A percentile compares a stretch with the other conserved stretches of the same genome.
Conservation (phyloP, 2,113 vertebrate genomes). For the Pelmatolapia mariae region DNA sequence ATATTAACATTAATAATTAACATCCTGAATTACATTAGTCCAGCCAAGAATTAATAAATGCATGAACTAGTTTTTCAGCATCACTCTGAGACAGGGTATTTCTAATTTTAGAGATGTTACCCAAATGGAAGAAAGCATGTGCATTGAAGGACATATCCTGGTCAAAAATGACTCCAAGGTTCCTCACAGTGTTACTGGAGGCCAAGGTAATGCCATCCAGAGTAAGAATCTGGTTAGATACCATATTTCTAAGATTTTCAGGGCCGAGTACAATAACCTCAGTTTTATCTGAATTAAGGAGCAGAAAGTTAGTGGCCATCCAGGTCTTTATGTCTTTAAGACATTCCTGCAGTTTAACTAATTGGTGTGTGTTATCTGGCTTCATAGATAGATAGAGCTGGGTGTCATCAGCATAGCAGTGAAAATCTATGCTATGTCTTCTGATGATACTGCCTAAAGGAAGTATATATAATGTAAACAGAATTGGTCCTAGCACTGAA, state of each 20-base stretch:
- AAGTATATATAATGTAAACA: not conserved
- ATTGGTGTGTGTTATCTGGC: not conserved
- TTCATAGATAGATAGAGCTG: accelerated
- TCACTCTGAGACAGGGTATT: not conserved
- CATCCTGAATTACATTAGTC: not conserved
- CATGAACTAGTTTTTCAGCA: not conserved
- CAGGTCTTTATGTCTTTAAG: not conserved
- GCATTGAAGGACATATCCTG: accelerated
- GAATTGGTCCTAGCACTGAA: not conserved
- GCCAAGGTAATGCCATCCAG: not conserved
- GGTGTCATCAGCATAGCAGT: not conserved
- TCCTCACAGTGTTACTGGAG: not conserved
- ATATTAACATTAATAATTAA: not conserved
- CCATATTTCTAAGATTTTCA: not conserved
- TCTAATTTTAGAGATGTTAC: not conserved
- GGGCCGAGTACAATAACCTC: not conserved
- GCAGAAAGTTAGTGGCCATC: accelerated
- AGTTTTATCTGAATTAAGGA: accelerated
- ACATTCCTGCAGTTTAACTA: not conserved
- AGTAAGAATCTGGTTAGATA: not conserved
- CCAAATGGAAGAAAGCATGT: not conserved
- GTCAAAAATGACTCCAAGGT: not conserved
- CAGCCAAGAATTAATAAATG: not conserved
- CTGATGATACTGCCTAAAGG: accelerated
- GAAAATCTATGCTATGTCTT: not conserved